Base-by-base conservation (phyloP, 1,140 invertebrate genomes). In the Zaprionus capensis region DNA sequence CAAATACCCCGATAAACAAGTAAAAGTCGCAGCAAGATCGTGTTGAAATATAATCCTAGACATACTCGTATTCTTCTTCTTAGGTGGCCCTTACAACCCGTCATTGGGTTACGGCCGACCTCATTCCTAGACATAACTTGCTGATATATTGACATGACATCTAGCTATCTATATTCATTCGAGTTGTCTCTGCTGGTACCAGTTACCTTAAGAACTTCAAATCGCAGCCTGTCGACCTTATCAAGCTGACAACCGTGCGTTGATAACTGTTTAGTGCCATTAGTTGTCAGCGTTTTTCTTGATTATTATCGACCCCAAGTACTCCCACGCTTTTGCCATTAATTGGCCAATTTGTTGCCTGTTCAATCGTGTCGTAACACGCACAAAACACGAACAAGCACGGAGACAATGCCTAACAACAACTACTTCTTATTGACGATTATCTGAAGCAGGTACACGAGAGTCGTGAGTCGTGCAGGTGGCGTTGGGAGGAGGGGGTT, bases 291-390 rank as follows among this genome's bases (percentile, higher is more conserved):
- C 20, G 11, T 24, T 51, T 20, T 51, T 51, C 46, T 24, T 14
- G 22, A 24, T 51, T 51, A 51, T 22, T 51, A 24, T 51, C 20
- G 46, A 24, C 1, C 31, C n/a, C n/a, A 17, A n/a, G 15, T 46
- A 46, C 46, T 51, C 11, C 46, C 20, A 24, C 46, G 17, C 46
- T 22, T 51, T 14, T 20, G 3, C 11, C 46, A 17, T 51, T 51
- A 51, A 51, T 51, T 51, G 46, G 46, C 46, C 46, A 51, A 51
- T 51, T 51, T 51, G 46, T 51, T 51, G 46, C 46, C 46, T 51
- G 46, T 51, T 51, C 46, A 51, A 51, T 51, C 46, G 46, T 51
- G 46, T 51, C n/a, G 46, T 51, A 24, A 51, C 46, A 49, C 17
- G 46, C 46, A 49, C 46, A 49, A 49, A 49, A 49, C 46, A 51